Evolutionary conservation across 2,797 vertebrate species (phyloP), one percentile per base, ranked within the genome.

Genomic region (Myripristis jacobus): DNA sequence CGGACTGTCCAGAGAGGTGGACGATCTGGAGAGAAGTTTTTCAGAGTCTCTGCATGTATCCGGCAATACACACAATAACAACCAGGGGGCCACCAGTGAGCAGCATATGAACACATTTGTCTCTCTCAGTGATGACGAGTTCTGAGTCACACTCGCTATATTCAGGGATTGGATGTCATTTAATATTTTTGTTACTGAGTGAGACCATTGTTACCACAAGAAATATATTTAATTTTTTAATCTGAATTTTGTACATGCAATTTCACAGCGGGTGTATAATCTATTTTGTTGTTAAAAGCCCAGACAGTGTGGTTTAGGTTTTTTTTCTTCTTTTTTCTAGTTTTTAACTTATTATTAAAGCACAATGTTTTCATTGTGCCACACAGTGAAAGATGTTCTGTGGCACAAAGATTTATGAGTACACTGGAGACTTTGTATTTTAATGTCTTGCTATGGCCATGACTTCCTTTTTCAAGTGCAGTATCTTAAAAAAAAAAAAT

Each of bases 11-110:
- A 71, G 71, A 73, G 91, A 92, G 55, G 43, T 95, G 9, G 91
- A 93, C 46, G 92, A 94, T 6, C 90, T 97, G 46, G 89, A 87
- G 51, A 89, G 75, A 76, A 75, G 36, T 77, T 89, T 96, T 70
- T 91, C 89, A 29, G 88, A 92, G 19, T 66, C 80, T 0, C 73
- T 94, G 76, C 88, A 76, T 1, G 48, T 95, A 43, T 93, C 91
- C 6, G 70, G 52, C 62, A 75, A 79, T 27, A 55, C 66, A 58
- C 52, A 69, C 36, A 10, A 48, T 63, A 59, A 81, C 60, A 62
- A 61, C 0, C 18, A 19, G 48, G 83, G 80, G 38, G 21, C 69
- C 50, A n/a, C 31, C 13, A 22, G 54, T 10, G 86, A 91, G 59
- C 77, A 74, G 38, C 66, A 51, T 27, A 55, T 54, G 29, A 74